These are phyloP conservation scores for Ammospiza maritima DNA, from an alignment of 2,797 vertebrate genomes.

Conservation along the genomic window DNA sequence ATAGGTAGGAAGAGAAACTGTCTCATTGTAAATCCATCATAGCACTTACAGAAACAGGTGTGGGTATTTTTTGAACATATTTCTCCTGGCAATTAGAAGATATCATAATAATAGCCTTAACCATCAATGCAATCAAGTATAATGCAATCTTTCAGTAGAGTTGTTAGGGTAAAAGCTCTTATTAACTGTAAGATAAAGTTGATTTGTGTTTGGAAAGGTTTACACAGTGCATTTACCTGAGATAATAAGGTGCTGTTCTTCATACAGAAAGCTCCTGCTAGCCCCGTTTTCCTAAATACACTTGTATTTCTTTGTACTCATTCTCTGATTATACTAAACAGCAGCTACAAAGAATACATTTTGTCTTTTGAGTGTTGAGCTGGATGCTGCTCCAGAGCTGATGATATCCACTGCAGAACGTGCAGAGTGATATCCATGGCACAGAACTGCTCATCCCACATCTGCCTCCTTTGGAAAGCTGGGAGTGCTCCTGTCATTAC, in stretches of 20 bases:
- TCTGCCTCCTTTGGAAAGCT: not conserved
- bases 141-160: not conserved
- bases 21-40: not conserved
- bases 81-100: not conserved
- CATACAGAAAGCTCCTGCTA: not conserved
- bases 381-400: not conserved
- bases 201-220: not conserved
- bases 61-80: not conserved
- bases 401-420: not conserved
- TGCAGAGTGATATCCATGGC: not conserved
- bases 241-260: not conserved
- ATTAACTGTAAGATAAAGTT: not conserved
- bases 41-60: not conserved
- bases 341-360: not conserved
- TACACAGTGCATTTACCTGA: not conserved
- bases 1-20: not conserved
- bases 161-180: not conserved
- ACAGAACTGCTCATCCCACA: not conserved
- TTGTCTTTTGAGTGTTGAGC: not conserved
- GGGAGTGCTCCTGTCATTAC: not conserved
- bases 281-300: not conserved
- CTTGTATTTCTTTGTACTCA: not conserved
- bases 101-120: not conserved
- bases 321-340: not conserved
- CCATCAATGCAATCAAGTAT: not conserved